phyloP scores from a whole-genome alignment of 2,113 vertebrate species.

The Tinamus guttatus region DNA sequence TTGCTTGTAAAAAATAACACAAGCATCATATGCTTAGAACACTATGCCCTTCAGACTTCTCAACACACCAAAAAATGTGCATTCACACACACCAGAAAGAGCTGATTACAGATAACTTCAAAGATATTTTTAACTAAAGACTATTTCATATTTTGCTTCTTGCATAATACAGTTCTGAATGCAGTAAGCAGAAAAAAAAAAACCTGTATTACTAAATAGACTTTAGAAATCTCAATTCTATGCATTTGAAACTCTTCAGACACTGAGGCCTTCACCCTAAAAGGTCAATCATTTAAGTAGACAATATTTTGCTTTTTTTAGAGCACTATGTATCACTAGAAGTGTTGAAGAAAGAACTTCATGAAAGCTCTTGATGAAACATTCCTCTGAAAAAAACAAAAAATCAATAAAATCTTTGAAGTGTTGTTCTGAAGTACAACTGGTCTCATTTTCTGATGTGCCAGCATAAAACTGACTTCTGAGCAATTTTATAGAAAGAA shows the following conservation, averaged over 20 bases:
- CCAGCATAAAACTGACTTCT: conserved; percentile 46
- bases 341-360: conserved; percentile 16
- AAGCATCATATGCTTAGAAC: neutral
- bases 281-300: conserved; percentile 50
- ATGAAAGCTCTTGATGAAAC: conserved; percentile 50
- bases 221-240: neutral
- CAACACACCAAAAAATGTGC: neutral
- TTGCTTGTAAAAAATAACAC: neutral
- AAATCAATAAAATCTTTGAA: conserved; percentile 72
- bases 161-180: neutral
- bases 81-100: neutral
- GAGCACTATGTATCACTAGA: conserved; percentile 8
- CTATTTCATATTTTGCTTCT: neutral
- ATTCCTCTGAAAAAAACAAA: conserved; percentile 24
- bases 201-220: neutral
- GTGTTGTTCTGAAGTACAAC: conserved; percentile 56
- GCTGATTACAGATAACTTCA: neutral
- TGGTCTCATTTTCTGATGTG: conserved; percentile 54
- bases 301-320: conserved; percentile 52
- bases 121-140: neutral
- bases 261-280: neutral
- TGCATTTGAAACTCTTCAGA: neutral
- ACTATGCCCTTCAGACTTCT: neutral
- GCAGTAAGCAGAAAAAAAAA: neutral
- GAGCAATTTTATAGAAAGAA: conserved; percentile 24